Base-by-base conservation (phyloP, 2,888 invertebrate species). In the Amblyjoppa proteus region DNA sequence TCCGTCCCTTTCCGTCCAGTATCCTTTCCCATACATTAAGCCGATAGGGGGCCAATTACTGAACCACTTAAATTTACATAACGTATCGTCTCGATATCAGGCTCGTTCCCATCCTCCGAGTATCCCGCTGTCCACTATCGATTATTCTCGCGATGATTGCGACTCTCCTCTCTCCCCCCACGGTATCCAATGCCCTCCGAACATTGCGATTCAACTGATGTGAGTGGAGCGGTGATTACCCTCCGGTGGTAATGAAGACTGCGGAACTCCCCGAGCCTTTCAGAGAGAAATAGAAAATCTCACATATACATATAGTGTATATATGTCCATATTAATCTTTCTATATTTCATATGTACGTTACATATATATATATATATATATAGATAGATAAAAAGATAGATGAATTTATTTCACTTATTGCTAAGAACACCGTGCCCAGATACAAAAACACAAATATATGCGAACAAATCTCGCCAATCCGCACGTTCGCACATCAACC, bases 131-230 rank as follows among this genome's bases (percentile, higher is more conserved):
- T 77, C 56, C 66, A n/a, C 77, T 66, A 68, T 77, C 68, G 76
- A 76, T 68, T 76, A 76, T 76, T 76, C 76, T 66, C 76, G 66
- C 76, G 66, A 68, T 76, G 76, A 76, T 76, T 76, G 76, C 76
- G 61, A 68, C 51, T 66, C 61, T 9, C 9, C 25, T 53, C 25
- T 34, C 51, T 41, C 31, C n/a, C 68, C 53, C 34, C 76, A 41
- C 38, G 51, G 41, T 68, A 34, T 76, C 38, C 76, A 20, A n/a
- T 28, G 56, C 56, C 56, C 9, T 7, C 20, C 9, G 31, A 28
- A 16, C 61, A 13, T 61, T 31, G 61, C 13, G 5, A 61, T 16
- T 61, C 61, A 28, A 25, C 9, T 28, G 61, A 61, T 31, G 31
- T 28, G 28, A 61, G 61, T 16, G 31, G 20, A 68, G 51, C 53